Conservation (phyloP, 2,797 vertebrate species). For the Naso thynnoides region DNA sequence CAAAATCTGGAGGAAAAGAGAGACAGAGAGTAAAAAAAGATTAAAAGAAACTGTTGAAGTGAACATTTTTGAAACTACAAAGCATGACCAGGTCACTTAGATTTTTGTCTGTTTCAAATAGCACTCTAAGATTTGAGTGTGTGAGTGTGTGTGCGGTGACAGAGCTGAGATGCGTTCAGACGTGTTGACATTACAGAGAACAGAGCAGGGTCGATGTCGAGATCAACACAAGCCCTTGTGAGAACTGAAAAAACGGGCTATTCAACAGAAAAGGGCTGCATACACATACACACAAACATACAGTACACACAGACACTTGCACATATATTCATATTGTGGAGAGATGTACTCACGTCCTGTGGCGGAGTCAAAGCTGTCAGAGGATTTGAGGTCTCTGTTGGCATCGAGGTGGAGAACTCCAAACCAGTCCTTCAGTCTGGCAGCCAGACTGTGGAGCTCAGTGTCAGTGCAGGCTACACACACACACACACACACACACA, state of each 20-base stretch:
- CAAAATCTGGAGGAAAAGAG: slow-evolving; percentile 86
- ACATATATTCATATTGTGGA: slow-evolving; percentile 6
- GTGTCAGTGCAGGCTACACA: slow-evolving; percentile 85
- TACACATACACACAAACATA: slow-evolving; percentile 6
- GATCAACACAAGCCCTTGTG: slow-evolving; percentile 42
- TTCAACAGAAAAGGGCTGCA: slow-evolving; percentile 27
- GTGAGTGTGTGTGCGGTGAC: slow-evolving; percentile 17
- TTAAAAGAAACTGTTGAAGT: neutral
- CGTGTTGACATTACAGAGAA: slow-evolving; percentile 65
- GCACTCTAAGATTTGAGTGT: slow-evolving; percentile 12
- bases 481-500: slow-evolving; percentile 44
- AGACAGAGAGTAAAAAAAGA: slow-evolving; percentile 1
- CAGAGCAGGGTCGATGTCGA: slow-evolving; percentile 62
- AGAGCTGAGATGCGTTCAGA: slow-evolving; percentile 52
- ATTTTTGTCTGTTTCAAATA: slow-evolving; percentile 25
- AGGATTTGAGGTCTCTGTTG: slow-evolving; percentile 85
- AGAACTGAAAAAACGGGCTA: slow-evolving; percentile 33
- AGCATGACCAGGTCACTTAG: slow-evolving; percentile 12
- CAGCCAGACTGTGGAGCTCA: slow-evolving; percentile 89
- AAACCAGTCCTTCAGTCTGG: slow-evolving; percentile 96
- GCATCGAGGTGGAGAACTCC: slow-evolving; percentile 94
- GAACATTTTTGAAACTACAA: slow-evolving; percentile 16
- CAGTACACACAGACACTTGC: slow-evolving; percentile 11
- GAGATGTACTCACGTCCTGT: slow-evolving; percentile 80
- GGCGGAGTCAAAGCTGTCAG: slow-evolving; percentile 75